Evolutionary conservation across 37 sponge, comb jelly and placozoan genomes (phyloP).

Genomic region (Cliona cf. orientalis): DNA sequence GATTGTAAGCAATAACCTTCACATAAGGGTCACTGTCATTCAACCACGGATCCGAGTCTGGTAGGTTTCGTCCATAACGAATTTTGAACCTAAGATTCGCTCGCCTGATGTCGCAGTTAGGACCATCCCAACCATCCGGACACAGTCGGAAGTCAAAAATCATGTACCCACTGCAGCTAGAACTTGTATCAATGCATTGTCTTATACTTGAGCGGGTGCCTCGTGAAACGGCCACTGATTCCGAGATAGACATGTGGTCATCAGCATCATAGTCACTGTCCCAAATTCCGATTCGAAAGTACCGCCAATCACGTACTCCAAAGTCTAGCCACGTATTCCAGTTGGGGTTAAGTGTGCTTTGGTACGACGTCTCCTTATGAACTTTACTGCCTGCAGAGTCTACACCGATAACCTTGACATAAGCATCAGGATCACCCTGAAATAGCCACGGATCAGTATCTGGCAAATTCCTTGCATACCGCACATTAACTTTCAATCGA

Average conservation of each 20-base stretch:
- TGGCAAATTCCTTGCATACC: background rate
- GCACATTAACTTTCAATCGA: background rate
- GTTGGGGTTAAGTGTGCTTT: background rate
- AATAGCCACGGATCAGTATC: background rate
- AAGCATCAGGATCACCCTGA: background rate
- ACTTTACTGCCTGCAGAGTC: background rate
- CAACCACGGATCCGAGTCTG: background rate
- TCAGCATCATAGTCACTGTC: background rate
- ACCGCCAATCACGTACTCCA: background rate
- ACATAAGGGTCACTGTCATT: constrained; percentile 16
- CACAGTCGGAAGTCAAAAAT: background rate
- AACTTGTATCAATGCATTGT: background rate
- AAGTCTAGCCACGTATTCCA: background rate
- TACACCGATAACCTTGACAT: background rate
- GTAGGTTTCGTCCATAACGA: constrained; percentile 7
- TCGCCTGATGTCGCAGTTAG: too few relatives aligned
- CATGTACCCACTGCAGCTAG: background rate
- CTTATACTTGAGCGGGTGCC: background rate
- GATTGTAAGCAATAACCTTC: background rate
- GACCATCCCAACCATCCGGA: too few relatives aligned
- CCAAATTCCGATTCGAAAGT: background rate
- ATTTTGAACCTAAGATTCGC: background rate
- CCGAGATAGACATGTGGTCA: background rate
- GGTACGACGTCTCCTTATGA: background rate
- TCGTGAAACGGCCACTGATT: background rate